These are phyloP conservation scores for Catharus ustulatus DNA, from an alignment of 2,797 vertebrate genomes.

Conservation along the genomic window DNA sequence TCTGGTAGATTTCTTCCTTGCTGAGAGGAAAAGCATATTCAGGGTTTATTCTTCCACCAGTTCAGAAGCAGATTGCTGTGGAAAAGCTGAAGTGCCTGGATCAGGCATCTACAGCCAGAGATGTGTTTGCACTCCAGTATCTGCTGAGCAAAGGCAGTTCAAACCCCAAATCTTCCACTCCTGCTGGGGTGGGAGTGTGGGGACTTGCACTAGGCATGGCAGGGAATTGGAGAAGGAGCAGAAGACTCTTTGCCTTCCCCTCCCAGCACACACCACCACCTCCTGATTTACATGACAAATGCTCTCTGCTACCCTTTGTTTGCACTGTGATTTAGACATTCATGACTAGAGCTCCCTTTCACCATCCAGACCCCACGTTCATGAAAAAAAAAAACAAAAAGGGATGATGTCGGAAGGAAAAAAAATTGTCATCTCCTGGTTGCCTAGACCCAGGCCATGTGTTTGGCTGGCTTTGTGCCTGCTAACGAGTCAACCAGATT, in stretches of 20 bases:
- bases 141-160: not conserved
- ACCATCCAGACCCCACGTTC: slow-evolving; percentile 20
- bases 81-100: not conserved
- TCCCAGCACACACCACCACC: slow-evolving; percentile 1
- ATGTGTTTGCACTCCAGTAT: not conserved
- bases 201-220: not conserved
- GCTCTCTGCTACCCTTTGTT: slow-evolving; percentile 56
- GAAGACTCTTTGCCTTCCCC: slow-evolving; percentile 20
- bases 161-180: not conserved
- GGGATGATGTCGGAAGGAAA: not conserved
- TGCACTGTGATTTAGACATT: slow-evolving; percentile 52
- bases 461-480: slow-evolving; percentile 58
- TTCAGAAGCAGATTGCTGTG: not conserved
- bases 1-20: not conserved
- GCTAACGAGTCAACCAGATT: slow-evolving; percentile 64
- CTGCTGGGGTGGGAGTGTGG: not conserved
- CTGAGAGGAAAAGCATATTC: not conserved
- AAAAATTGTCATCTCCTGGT: slow-evolving; percentile 35
- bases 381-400: slow-evolving; percentile 1
- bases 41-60: not conserved
- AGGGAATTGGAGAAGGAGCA: not conserved
- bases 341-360: slow-evolving; percentile 44
- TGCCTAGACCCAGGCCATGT: slow-evolving; percentile 66
- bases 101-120: not conserved
- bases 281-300: slow-evolving; percentile 70